Evolutionary conservation across 2,797 vertebrate species (phyloP).

Genomic region (Rhinella marina): DNA sequence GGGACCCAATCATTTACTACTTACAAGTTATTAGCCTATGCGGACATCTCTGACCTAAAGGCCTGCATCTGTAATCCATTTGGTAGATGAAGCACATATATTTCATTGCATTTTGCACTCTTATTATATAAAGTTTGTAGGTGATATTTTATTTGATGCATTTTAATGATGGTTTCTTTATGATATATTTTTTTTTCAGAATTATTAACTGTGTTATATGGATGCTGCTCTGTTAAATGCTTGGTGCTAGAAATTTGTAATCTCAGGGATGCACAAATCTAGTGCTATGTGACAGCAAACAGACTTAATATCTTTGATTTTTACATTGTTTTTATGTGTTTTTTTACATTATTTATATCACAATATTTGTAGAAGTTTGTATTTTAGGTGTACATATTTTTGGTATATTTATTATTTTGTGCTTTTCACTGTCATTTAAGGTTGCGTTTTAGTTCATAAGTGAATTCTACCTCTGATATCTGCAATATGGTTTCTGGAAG

Average conservation of each 20-base stretch:
- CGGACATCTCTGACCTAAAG: neutral
- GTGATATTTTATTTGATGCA: neutral
- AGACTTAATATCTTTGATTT: neutral
- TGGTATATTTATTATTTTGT: slow-evolving; percentile 1
- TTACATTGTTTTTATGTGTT: slow-evolving; percentile 6
- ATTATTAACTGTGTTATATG: neutral
- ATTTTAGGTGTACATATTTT: slow-evolving; percentile 1
- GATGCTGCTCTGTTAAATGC: neutral
- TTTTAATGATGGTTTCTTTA: neutral
- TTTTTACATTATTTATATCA: slow-evolving; percentile 13
- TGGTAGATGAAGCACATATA: neutral
- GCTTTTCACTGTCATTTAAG: neutral
- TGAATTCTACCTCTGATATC: neutral
- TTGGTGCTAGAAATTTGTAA: neutral
- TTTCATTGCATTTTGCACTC: slow-evolving; percentile 28
- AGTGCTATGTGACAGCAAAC: neutral
- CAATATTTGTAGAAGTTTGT: slow-evolving; percentile 1
- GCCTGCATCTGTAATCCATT: neutral
- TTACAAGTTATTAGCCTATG: neutral
- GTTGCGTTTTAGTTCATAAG: neutral
- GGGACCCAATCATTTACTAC: neutral
- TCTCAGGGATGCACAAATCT: neutral
- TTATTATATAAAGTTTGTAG: slow-evolving; percentile 6
- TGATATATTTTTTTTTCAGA: neutral
- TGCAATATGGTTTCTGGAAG: neutral